Evolutionary conservation across 2,888 invertebrate genomes (phyloP).

Genomic region (Gymnocheta viridis): DNA sequence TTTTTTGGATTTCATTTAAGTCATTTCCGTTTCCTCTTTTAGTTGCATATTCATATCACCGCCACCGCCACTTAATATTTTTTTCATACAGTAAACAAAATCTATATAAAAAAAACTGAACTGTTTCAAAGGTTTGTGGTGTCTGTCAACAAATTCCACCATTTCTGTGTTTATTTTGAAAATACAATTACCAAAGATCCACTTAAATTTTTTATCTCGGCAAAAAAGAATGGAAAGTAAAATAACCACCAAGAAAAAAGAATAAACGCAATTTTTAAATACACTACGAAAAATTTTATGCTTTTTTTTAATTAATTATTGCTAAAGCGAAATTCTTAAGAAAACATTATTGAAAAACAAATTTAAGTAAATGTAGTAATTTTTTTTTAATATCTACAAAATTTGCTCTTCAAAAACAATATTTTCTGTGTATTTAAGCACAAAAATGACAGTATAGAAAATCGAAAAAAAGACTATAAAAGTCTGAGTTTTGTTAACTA

Average conservation of each 20-base stretch:
- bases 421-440: neutral
- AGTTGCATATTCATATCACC: conserved; percentile 36
- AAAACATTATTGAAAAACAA: too few species aligned
- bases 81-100: conserved; percentile 2
- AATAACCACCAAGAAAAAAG: conserved; percentile 9
- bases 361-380: too few species aligned
- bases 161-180: conserved; percentile 58
- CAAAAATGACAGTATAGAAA: neutral
- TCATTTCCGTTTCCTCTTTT: conserved; percentile 41
- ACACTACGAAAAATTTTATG: conserved; percentile 15
- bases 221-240: neutral
- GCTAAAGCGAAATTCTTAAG: neutral
- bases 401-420: neutral
- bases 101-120: neutral
- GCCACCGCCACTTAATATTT: conserved; percentile 27
- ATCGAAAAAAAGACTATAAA: conserved; percentile 49
- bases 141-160: neutral
- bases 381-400: too few species aligned
- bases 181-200: conserved; percentile 62
- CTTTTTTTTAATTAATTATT: neutral
- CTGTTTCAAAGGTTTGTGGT: neutral
- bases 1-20: conserved; percentile 26
- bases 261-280: conserved; percentile 26
- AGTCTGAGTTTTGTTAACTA: conserved; percentile 68
- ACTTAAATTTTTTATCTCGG: conserved; percentile 36